phyloP scores from a whole-genome alignment of 2,113 vertebrate genomes.

The Xenopus tropicalis region UCB_Xtro_10.0 CM004449.2:81786501-81787000 shows the following conservation, averaged over 20 bases:
- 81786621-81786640: conserved; percentile 32
- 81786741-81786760: neutral
- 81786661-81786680: conserved; percentile 32
- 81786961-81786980: neutral
- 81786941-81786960: neutral
- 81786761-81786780: neutral
- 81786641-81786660: conserved; percentile 43
- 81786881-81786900: conserved; percentile 26
- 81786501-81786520: conserved; percentile 43
- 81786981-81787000: neutral
- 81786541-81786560: conserved; percentile 35
- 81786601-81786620: conserved; percentile 18
- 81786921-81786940: neutral
- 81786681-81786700: conserved; percentile 30
- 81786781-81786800: too few species aligned
- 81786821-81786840: conserved; percentile 1
- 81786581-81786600: conserved; percentile 30
- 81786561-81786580: conserved; percentile 36
- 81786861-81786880: conserved; percentile 4
- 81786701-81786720: conserved; percentile 21
- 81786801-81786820: too few species aligned
- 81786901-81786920: conserved; percentile 16
- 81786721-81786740: neutral
- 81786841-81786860: neutral
- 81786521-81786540: conserved; percentile 39